phyloP scores from a whole-genome alignment of 2,888 invertebrate genomes.

The Bibio marci region DNA sequence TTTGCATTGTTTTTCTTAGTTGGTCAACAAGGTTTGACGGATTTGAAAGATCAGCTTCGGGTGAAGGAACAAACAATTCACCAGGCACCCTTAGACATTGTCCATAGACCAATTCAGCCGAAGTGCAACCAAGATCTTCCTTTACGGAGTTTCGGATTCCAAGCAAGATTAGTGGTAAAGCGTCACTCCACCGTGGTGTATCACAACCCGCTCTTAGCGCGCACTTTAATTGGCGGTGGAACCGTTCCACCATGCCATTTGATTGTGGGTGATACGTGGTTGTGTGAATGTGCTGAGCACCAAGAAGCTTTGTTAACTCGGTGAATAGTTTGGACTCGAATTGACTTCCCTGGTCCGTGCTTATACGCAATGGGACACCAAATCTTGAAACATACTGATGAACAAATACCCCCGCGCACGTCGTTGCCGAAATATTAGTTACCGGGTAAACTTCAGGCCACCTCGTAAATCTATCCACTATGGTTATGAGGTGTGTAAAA shows the following conservation, averaged over 20 bases:
- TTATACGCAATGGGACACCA: conserved; percentile 6
- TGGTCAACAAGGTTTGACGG: no score
- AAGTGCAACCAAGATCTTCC: background rate
- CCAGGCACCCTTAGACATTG: conserved; percentile 12
- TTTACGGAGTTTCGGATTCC: background rate
- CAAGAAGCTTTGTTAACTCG: background rate
- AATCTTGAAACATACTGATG: conserved; percentile 8
- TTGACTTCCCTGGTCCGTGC: conserved; percentile 19
- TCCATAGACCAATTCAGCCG: background rate
- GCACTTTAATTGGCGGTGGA: background rate
- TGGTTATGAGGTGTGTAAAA: conserved; percentile 7
- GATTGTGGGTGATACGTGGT: background rate
- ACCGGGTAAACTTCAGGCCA: conserved; percentile 10
- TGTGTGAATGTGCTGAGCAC: background rate
- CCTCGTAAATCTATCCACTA: conserved; percentile 7
- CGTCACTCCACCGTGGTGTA: background rate
- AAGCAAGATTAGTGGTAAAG: background rate
- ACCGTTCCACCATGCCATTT: background rate
- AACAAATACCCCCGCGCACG: conserved; percentile 7
- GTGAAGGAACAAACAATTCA: conserved; percentile 5
- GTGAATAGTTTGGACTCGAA: background rate
- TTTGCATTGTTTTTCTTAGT: background rate
- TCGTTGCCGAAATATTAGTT: conserved; percentile 6
- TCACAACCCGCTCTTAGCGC: background rate
- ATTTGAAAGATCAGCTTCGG: no score